Conservation (phyloP, 2,113 vertebrate species). For the Thunnus maccoyii region DNA sequence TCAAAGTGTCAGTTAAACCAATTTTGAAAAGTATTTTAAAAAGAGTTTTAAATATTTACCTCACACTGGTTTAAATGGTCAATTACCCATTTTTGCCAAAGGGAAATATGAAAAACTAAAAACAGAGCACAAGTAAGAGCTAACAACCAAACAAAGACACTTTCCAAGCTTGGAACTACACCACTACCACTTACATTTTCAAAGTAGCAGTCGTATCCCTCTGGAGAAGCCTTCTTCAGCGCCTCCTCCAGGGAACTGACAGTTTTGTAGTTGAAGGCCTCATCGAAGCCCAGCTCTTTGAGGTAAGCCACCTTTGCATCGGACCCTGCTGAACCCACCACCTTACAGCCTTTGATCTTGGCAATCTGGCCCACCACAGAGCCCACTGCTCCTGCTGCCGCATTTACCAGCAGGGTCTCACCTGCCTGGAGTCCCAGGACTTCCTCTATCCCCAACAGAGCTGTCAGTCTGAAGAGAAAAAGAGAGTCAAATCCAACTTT, state of each 20-base stretch:
- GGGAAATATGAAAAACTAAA: no score
- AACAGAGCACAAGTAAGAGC: no score
- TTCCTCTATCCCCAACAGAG: constrained; percentile 89
- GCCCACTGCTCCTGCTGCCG: constrained; percentile 92
- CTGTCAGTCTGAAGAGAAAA: constrained; percentile 84
- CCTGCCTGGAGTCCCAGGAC: constrained; percentile 86
- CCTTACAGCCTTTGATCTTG: constrained; percentile 91
- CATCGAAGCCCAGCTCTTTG: constrained; percentile 90
- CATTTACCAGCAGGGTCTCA: constrained; percentile 90
- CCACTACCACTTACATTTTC: constrained; percentile 85
- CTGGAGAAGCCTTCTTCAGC: constrained; percentile 86
- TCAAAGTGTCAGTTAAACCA: background rate
- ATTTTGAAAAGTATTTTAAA: no score
- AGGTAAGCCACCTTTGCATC: constrained; percentile 89
- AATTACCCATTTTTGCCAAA: no score
- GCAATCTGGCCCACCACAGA: constrained; percentile 90
- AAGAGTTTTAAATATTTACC: background rate
- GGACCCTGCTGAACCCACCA: constrained; percentile 89
- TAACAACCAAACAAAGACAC: background rate
- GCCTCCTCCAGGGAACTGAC: constrained; percentile 87
- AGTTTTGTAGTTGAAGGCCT: constrained; percentile 93
- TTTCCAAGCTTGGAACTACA: background rate
- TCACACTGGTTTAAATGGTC: no score
- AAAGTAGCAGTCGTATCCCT: constrained; percentile 92
- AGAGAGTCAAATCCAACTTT: background rate